Evolutionary conservation across 2,888 invertebrate species (phyloP).

Genomic region (Luffia ferchaultella): DNA sequence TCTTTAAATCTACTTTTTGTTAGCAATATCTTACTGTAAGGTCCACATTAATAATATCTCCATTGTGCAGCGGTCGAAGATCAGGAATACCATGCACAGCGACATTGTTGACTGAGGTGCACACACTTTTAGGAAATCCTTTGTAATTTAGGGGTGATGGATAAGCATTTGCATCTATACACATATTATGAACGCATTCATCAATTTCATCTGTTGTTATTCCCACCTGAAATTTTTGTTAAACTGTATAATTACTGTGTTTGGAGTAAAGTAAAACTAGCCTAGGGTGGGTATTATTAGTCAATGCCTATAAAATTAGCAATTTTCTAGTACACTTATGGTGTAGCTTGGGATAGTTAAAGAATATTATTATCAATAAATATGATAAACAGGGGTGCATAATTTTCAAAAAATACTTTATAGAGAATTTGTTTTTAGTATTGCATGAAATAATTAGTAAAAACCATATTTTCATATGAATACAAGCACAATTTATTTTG

Average conservation of each 20-base stretch:
- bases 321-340: too few species aligned
- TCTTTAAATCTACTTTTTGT: too few species aligned
- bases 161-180: constrained; percentile 78
- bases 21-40: constrained; percentile 73
- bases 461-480: too few species aligned
- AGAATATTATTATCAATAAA: too few species aligned
- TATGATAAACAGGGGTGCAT: too few species aligned
- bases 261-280: too few species aligned
- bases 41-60: constrained; percentile 92
- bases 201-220: constrained; percentile 88
- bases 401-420: too few species aligned
- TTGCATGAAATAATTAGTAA: too few species aligned
- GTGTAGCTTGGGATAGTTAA: neutral
- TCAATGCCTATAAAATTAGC: too few species aligned
- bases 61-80: constrained; percentile 77
- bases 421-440: too few species aligned
- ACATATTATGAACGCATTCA: constrained; percentile 73
- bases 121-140: constrained; percentile 88
- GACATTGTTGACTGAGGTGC: constrained; percentile 91
- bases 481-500: too few species aligned
- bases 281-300: too few species aligned
- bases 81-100: constrained; percentile 96
- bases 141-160: constrained; percentile 90
- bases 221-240: constrained; percentile 73
- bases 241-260: neutral